Evolutionary conservation across 2,113 vertebrate genomes (phyloP).

Genomic region (Zosterops borbonicus): DNA sequence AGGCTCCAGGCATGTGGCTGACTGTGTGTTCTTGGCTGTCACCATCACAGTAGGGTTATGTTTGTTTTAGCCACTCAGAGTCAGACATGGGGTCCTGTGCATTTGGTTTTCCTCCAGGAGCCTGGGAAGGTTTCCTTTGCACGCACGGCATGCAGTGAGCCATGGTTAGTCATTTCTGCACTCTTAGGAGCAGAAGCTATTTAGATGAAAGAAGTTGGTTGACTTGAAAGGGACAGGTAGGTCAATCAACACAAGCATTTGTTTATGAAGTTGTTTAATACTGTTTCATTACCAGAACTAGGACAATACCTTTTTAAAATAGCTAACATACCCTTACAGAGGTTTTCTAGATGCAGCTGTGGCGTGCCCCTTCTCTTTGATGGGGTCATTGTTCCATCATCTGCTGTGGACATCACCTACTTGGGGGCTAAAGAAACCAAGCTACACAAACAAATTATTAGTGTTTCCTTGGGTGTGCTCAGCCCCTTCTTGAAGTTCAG

Average conservation of each 20-base stretch:
- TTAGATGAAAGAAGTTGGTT: slow-evolving; percentile 4
- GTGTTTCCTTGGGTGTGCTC: not conserved
- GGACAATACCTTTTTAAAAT: not conserved
- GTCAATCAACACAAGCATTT: not conserved
- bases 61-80: not conserved
- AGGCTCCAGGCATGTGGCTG: not conserved
- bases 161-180: not conserved
- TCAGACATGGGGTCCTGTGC: not conserved
- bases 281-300: not conserved
- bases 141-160: not conserved
- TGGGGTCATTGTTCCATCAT: not conserved
- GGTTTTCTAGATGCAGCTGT: not conserved
- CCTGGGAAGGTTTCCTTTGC: not conserved
- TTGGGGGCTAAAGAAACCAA: not conserved
- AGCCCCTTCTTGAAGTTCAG: not conserved
- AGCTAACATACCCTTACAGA: not conserved
- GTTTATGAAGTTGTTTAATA: not conserved
- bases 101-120: not conserved
- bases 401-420: not conserved
- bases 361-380: not conserved
- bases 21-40: not conserved
- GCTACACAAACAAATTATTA: not conserved
- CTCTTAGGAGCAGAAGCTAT: not conserved
- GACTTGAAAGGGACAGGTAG: not conserved
- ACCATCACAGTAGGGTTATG: not conserved